Base-by-base conservation (phyloP, 2,113 vertebrate species). In the Mirza zaza region DNA sequence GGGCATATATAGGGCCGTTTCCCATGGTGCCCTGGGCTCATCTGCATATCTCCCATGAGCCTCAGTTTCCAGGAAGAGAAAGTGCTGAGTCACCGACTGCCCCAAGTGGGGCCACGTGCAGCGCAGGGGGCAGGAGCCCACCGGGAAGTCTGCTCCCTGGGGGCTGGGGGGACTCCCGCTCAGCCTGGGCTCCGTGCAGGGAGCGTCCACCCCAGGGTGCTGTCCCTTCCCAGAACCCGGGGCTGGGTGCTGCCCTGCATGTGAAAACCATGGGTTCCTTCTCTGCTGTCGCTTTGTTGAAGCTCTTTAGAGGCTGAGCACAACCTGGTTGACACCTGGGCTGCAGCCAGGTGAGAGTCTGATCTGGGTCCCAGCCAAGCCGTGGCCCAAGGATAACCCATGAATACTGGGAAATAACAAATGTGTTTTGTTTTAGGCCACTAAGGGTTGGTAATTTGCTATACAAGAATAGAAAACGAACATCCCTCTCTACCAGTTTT, bases 21-120 rank as follows among this genome's bases (percentile, higher is more conserved):
- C 95, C 92, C 83, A 77, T 61, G n/a, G n/a, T 55, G 80, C 91
- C 6, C 52, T 65, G 65, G 39, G 83, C 17, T 50, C 25, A 92
- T 94, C 32, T 92, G 83, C 92, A 61, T 94, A 75, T 92, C 57
- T 94, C 94, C 96, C 96, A 48, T 61, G 63, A 91, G 63, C 81
- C 77, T 42, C 34, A 4, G 52, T 39, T 18, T 55, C 17, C 42
- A 11, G 52, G 76, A 14, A 48, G 17, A 25, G 34, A 25, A 90
- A 57, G 18, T n/a, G 81, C 67, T 63, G 90, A 93, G 81, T 95
- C 80, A 75, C 20, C 27, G 42, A 8, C n/a, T 48, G 4, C 90
- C 65, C 9, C 52, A 17, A 59, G 70, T 55, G 59, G 70, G 42
- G 50, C 86, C 84, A 18, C 3, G 2, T 27, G 48, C 17, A 36